phyloP scores from a whole-genome alignment of 2,888 invertebrate genomes.

The Patella depressa region DNA sequence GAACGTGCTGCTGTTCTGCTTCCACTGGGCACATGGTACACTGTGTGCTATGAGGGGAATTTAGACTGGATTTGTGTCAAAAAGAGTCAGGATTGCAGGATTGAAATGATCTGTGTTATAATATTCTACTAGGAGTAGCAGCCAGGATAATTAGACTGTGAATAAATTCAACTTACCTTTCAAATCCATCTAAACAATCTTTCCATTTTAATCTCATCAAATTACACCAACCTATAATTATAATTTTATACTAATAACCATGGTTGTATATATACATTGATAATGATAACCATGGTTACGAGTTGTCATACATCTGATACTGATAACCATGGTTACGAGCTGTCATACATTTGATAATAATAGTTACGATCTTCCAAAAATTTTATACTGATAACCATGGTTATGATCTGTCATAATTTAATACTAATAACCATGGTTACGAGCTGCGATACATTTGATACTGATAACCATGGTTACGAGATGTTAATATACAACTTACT shows the following conservation, averaged over 20 bases:
- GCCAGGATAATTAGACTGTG: too few species aligned
- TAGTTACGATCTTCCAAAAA: too few species aligned
- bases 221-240: conserved; percentile 76
- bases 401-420: not conserved
- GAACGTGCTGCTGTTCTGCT: too few species aligned
- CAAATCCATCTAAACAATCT: conserved; percentile 70
- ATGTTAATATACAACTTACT: conserved; percentile 45
- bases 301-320: not conserved
- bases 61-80: too few species aligned
- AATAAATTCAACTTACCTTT: conserved; percentile 39
- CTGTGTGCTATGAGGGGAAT: too few species aligned
- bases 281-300: conserved; percentile 2
- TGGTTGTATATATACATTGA: not conserved
- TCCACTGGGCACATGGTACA: too few species aligned
- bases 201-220: conserved; percentile 77
- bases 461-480: not conserved
- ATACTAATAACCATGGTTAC: too few species aligned
- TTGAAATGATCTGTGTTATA: too few species aligned
- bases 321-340: too few species aligned
- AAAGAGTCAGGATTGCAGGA: too few species aligned
- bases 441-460: not conserved
- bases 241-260: too few species aligned
- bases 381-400: conserved; percentile 15
- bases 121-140: too few species aligned
- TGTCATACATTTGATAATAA: conserved; percentile 7